Conservation (phyloP, 2,888 invertebrate species). For the Branchipolynoe longqiensis region DNA sequence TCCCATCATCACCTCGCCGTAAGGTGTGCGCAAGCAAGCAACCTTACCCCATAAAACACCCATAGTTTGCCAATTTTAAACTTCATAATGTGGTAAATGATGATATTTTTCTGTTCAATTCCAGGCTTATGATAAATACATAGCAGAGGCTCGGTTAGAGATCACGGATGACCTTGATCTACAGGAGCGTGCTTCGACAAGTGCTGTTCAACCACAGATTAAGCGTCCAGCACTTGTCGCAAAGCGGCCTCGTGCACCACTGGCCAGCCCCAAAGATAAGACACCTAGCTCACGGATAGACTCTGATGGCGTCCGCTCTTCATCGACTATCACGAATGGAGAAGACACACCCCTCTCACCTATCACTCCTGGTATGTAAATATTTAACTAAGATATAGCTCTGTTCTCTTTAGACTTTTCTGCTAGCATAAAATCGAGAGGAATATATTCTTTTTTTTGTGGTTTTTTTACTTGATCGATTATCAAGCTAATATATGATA, state of each 20-base stretch:
- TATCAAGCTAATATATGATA: too few relatives aligned
- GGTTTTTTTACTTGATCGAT: too few relatives aligned
- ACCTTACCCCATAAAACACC: too few relatives aligned
- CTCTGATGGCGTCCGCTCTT: constrained; percentile 57
- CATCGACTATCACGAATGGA: constrained; percentile 71
- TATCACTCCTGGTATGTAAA: constrained; percentile 34
- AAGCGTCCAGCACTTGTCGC: constrained; percentile 65
- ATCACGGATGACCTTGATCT: constrained; percentile 80
- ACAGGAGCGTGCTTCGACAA: constrained; percentile 58
- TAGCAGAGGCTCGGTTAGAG: constrained; percentile 78
- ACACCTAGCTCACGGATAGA: constrained; percentile 34
- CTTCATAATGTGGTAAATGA: too few relatives aligned
- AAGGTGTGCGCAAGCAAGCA: too few relatives aligned
- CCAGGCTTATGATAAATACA: constrained; percentile 81
- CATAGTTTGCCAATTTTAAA: too few relatives aligned
- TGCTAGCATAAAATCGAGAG: too few relatives aligned
- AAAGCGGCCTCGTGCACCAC: constrained; percentile 1
- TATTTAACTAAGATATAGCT: too few relatives aligned
- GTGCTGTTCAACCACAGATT: constrained; percentile 82
- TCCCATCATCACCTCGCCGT: too few relatives aligned
- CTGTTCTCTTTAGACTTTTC: too few relatives aligned
- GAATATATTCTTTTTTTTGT: too few relatives aligned
- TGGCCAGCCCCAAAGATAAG: not conserved
- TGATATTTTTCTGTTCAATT: constrained; percentile 49
- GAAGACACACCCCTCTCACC: constrained; percentile 62